Evolutionary conservation across 2,797 vertebrate genomes (phyloP).

Genomic region (Gymnothorax reevesii): DNA sequence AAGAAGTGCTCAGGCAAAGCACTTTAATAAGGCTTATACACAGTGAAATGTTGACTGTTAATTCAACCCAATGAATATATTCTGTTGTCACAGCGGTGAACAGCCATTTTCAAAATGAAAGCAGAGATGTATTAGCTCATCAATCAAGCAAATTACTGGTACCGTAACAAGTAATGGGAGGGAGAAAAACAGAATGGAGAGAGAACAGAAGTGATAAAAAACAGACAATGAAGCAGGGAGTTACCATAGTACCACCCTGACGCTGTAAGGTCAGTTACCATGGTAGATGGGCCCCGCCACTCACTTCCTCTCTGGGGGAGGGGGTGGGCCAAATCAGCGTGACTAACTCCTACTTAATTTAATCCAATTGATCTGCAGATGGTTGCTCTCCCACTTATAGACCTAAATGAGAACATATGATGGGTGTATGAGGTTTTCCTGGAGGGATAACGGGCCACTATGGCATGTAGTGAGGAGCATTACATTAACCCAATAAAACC

Average conservation of each 20-base stretch:
- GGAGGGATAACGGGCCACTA: not conserved
- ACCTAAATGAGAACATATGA: not conserved
- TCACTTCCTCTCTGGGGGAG: not conserved
- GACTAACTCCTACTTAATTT: not conserved
- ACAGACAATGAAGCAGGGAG: not conserved
- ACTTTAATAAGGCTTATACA: not conserved
- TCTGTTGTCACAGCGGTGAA: not conserved
- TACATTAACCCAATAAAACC: not conserved
- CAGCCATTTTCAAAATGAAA: not conserved
- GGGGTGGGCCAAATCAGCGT: not conserved
- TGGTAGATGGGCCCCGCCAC: not conserved
- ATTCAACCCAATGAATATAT: not conserved
- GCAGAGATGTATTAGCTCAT: not conserved
- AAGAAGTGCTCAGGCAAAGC: not conserved
- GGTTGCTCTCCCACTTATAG: not conserved
- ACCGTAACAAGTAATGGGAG: not conserved
- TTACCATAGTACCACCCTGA: constrained; percentile 4
- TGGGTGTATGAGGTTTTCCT: not conserved
- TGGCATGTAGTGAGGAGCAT: not conserved
- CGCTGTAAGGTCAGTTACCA: not conserved
- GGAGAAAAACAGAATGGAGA: not conserved
- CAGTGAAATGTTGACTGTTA: not conserved
- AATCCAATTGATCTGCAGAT: not conserved
- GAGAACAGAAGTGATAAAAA: not conserved
- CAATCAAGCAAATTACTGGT: not conserved